Evolutionary conservation across 2,113 vertebrate genomes (phyloP), one percentile per base, ranked within the genome.

Genomic region (Bos javanicus): DNA sequence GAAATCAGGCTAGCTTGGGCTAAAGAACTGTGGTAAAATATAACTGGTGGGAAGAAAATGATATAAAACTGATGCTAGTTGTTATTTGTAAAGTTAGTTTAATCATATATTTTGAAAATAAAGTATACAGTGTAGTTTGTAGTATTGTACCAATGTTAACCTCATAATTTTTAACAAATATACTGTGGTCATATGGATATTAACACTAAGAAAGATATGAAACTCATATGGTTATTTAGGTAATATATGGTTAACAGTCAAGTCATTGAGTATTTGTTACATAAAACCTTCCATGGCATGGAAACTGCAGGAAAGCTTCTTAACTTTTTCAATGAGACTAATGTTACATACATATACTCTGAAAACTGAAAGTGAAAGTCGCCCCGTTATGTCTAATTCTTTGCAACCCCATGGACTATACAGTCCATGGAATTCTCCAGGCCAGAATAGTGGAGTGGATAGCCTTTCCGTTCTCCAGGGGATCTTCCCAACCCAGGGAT

Each of bases 21-120:
- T 95, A 78, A 95, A 87, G 33, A 90, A 67, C 64, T 90, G 52
- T n/a, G 26, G 26, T 87, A 62, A 90, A 94, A 92, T 87, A 43
- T 48, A 28, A 97, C 33, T 36, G 8, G 0, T 87, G n/a, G 39
- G 15, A 76, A 15, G 36, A 80, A 93, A 95, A 71, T 56, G 48
- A 62, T 74, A 54, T 23, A 74, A 74, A 74, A 62, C 36, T 28
- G 36, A 48, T 3, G 10, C 11, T 82, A 54, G 19, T 16, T 76
- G 6, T 62, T 57, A 56, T 60, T 78, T 93, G 2, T 39, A 62
- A 92, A 92, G 39, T 74, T 87, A 50, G 17, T 76, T 92, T 17
- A 36, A 56, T 78, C 39, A 28, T 71, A 7, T 33, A 2, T 54
- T 1, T 67, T 84, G 60, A 81, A 86, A 89, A 82, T 78, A 23